Evolutionary conservation across 2,888 invertebrate species (phyloP).

Genomic region (Pecten maximus): DNA sequence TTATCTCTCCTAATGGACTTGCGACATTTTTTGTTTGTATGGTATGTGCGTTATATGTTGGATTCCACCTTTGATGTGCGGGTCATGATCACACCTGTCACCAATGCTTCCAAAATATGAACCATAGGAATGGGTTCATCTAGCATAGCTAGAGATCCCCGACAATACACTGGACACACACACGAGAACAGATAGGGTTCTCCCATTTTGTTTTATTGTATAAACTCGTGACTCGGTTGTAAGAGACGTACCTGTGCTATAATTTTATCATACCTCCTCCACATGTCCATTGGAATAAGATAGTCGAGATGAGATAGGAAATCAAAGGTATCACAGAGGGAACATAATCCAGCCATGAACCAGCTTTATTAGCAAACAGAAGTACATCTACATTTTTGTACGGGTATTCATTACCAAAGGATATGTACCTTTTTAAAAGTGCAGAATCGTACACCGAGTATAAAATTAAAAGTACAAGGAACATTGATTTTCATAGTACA

Average conservation of each 20-base stretch:
- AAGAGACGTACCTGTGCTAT: background rate
- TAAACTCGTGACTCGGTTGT: background rate
- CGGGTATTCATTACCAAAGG: background rate
- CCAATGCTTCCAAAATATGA: background rate
- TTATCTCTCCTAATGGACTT: background rate
- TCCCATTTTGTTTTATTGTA: background rate
- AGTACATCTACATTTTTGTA: background rate
- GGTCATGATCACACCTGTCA: background rate
- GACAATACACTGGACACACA: background rate
- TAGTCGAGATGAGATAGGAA: background rate
- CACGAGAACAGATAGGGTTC: background rate
- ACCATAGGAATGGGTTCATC: background rate
- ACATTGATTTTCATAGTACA: background rate
- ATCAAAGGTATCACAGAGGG: background rate
- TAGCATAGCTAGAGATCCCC: background rate
- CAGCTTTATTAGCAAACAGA: background rate
- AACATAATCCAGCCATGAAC: background rate
- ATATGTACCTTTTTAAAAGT: background rate
- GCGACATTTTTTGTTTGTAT: conserved; percentile 13
- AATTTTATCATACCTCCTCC: background rate
- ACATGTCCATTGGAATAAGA: background rate
- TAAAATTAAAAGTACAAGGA: background rate
- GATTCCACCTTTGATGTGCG: background rate
- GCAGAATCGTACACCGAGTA: background rate
- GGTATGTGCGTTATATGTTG: background rate